A percentile compares a stretch with the other conserved stretches of the same genome.
phyloP scores from a whole-genome alignment of 2,113 vertebrate species.

The Carassius gibelio region DNA sequence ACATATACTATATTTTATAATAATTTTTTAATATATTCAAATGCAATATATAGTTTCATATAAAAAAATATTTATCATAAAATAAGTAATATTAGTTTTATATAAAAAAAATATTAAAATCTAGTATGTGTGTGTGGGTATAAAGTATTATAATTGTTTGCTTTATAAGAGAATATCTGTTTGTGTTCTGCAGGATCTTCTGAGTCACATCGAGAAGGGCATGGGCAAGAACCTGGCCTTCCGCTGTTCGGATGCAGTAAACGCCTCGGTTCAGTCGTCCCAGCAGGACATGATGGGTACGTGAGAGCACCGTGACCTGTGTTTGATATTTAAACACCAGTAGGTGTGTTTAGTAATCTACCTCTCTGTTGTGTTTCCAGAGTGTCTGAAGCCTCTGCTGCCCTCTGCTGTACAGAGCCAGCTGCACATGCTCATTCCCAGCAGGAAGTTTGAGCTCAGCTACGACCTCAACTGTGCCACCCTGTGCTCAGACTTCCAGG shows the following conservation, averaged over 20 bases:
- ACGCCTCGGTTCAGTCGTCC: conserved; percentile 85
- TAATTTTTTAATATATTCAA: no score
- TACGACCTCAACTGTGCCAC: conserved; percentile 93
- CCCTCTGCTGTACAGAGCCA: conserved; percentile 83
- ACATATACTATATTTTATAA: no score
- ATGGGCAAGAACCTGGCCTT: conserved; percentile 95
- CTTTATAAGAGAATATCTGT: not conserved
- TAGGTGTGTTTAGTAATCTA: not conserved
- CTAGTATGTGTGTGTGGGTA: no score
- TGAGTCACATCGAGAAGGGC: conserved; percentile 89
- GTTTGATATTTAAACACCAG: not conserved
- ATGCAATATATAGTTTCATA: no score
- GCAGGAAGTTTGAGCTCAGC: conserved; percentile 93
- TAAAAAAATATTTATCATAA: no score
- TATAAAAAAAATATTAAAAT: no score
- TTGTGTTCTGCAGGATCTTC: conserved; percentile 79
- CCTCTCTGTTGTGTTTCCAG: conserved; percentile 66
- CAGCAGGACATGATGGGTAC: conserved; percentile 93
- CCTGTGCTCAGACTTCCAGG: conserved; percentile 93
- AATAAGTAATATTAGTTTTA: no score
- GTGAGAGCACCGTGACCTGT: not conserved
- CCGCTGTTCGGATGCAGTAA: conserved; percentile 87
- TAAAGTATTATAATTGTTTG: no score
- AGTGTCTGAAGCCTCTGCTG: conserved; percentile 89
- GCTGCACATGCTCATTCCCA: conserved; percentile 83